Evolutionary conservation across 2,797 vertebrate genomes (phyloP), one percentile per base, ranked within the genome.

Genomic region (Takifugu rubripes): DNA sequence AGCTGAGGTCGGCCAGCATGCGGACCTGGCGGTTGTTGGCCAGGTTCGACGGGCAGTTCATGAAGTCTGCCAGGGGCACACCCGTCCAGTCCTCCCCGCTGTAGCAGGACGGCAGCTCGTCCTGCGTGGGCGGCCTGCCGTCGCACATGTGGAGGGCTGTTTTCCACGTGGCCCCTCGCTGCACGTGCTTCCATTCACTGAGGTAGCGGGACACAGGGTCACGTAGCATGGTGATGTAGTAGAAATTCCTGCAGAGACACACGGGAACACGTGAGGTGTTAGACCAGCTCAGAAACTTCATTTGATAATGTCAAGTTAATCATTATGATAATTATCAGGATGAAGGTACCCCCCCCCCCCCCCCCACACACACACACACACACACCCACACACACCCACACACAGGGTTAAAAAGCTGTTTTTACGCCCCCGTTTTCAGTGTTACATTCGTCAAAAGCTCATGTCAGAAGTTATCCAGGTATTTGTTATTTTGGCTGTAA

Each of bases 181-280:
- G 96, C 59, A 98, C 96, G 0, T 98, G 96, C 67, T 97, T 98
- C 96, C 96, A 98, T 70, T 98, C 96, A 1, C 96, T 98, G 84
- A 98, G 84, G 89, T 96, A 98, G 36, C 96, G 94, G 0, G 95
- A 98, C 73, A 98, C 95, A 0, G 96, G 96, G 77, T 98, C 96
- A 44, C 96, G 92, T 72, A 98, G 85, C 93, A 98, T 95, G 0
- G 96, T 97, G 87, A 98, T 98, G 82, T 98, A 98, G 84, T 96
- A 97, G 91, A 97, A 98, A 61, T 94, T 98, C 89, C 96, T 98
- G 89, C 66, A 86, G 47, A 59, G 52, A 74, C 49, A 66, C 27
- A 66, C 0, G 9, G 69, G 10, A 54, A 3, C 21, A 55, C 43
- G 31, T 5, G 0, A 62, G 15, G 5, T 1, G 21, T n/a, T 0